Evolutionary conservation across 2,888 invertebrate species (phyloP).

Genomic region (Heliothis peltigera): DNA sequence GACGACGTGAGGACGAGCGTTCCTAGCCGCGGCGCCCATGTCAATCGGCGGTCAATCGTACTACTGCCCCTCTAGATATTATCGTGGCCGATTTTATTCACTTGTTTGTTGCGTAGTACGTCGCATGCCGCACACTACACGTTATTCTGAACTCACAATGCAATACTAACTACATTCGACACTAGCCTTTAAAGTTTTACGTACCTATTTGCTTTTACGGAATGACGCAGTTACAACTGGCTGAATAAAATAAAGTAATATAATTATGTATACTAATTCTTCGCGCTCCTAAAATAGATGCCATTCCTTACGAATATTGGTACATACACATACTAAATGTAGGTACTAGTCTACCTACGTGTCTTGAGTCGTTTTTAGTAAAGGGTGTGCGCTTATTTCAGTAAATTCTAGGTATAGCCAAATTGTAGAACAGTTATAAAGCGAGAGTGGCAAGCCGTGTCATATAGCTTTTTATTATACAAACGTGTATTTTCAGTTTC

Average conservation of each 20-base stretch:
- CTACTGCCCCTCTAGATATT: conserved; percentile 77
- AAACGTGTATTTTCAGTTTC: not conserved
- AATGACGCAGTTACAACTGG: conserved; percentile 69
- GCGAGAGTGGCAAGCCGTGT: not conserved
- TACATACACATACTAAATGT: not conserved
- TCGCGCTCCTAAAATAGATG: conserved; percentile 44
- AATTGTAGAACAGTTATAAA: not conserved
- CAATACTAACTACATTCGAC: conserved; percentile 79
- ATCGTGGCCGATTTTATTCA: conserved; percentile 84
- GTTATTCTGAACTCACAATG: conserved; percentile 80
- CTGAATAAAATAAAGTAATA: conserved; percentile 57
- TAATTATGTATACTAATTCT: conserved; percentile 46
- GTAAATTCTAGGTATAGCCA: not conserved
- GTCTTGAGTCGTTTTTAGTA: conserved; percentile 14
- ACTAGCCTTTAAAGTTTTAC: conserved; percentile 74
- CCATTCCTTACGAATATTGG: conserved; percentile 28
- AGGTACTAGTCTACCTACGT: too few relatives aligned
- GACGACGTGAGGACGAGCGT: conserved; percentile 87
- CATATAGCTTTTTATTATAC: not conserved
- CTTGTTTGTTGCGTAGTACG: conserved; percentile 82
- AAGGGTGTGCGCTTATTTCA: not conserved
- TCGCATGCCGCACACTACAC: conserved; percentile 79
- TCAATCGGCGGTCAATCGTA: conserved; percentile 80
- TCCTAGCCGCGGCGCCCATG: conserved; percentile 88
- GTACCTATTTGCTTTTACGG: conserved; percentile 71